A percentile compares a stretch with the other conserved stretches of the same genome.
phyloP scores from a whole-genome alignment of 2,888 invertebrate species.

The Hipparchia sbordonii region DNA sequence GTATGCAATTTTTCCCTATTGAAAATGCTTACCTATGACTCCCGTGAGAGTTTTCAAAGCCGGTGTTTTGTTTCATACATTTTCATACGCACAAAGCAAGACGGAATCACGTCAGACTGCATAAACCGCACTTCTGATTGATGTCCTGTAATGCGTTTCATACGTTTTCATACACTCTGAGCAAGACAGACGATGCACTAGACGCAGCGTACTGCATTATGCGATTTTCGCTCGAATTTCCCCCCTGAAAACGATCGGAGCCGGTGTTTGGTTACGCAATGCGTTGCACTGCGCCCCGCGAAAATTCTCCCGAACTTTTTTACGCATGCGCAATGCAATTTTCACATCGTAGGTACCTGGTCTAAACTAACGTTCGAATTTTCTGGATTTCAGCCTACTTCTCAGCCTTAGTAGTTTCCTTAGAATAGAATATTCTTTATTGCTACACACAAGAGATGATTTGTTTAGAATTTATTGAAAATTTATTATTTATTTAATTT shows the following conservation, averaged over 20 bases:
- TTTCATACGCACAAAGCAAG: background rate
- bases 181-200: slow-evolving; percentile 8
- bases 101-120: background rate
- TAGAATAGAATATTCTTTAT: no score
- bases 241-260: slow-evolving; percentile 7
- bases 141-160: slow-evolving; percentile 1
- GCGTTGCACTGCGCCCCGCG: slow-evolving; percentile 16
- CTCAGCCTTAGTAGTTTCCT: background rate
- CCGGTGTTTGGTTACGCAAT: slow-evolving; percentile 16
- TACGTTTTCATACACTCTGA: slow-evolving; percentile 5
- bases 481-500: background rate
- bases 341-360: background rate
- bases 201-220: slow-evolving; percentile 10
- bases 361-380: background rate
- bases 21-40: slow-evolving; percentile 4
- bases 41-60: background rate
- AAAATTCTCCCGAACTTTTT: slow-evolving; percentile 7
- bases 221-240: slow-evolving; percentile 13
- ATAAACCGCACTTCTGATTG: background rate
- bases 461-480: no score
- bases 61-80: background rate
- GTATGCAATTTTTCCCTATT: background rate
- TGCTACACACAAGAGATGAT: no score
- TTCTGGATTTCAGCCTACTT: background rate
- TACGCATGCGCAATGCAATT: background rate